Conservation (phyloP, 2,888 invertebrate genomes). For the Silvanus unidentatus region DNA sequence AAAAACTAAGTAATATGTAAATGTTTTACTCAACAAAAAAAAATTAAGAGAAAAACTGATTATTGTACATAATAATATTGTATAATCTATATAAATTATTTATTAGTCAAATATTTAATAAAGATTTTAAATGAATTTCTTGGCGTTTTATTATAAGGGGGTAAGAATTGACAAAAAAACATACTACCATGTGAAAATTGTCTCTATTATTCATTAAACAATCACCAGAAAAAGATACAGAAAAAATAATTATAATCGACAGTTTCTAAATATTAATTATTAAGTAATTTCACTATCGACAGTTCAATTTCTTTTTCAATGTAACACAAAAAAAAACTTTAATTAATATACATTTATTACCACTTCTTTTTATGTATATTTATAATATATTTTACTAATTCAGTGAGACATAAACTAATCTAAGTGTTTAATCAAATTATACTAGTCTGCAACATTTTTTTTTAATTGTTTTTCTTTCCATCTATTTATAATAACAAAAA, state of each 20-base stretch:
- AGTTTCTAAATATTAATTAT: no score
- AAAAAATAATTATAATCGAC: no score
- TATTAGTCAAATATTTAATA: no score
- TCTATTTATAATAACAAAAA: conserved; percentile 25
- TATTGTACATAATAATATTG: conserved; percentile 6
- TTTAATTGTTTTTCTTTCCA: background rate
- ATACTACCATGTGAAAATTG: conserved; percentile 9
- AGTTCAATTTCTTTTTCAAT: no score
- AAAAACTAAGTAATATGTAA: no score
- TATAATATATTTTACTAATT: conserved; percentile 21
- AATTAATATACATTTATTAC: conserved; percentile 26
- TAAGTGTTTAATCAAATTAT: conserved; percentile 38
- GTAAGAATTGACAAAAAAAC: background rate
- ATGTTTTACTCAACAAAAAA: no score
- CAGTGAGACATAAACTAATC: conserved; percentile 38
- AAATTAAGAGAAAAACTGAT: conserved; percentile 2
- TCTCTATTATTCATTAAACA: background rate
- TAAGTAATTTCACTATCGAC: background rate
- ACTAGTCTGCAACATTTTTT: conserved; percentile 9
- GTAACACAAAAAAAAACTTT: background rate
- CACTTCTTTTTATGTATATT: conserved; percentile 19
- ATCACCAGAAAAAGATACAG: no score
- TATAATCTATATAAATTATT: no score
- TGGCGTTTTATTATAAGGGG: conserved; percentile 5
- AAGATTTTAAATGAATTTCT: background rate